Percentiles rank a stretch among this genome's conserved stretches.
phyloP scores from a whole-genome alignment of 2,888 invertebrate species.

The Phrixothrix hirtus region DNA sequence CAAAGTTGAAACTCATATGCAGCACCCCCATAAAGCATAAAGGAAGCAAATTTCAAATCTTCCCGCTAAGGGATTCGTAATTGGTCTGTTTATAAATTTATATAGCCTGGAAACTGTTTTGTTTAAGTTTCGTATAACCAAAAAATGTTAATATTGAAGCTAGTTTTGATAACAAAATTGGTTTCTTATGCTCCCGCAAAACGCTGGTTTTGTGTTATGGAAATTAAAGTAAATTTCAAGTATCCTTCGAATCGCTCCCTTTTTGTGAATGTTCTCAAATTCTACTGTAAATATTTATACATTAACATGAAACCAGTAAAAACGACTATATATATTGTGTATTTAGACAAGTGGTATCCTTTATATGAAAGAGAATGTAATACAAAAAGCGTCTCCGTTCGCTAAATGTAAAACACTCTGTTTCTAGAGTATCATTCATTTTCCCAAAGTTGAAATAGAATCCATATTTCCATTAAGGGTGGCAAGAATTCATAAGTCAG shows the following conservation, averaged over 20 bases:
- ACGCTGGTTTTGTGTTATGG: constrained; percentile 9
- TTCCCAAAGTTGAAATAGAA: constrained; percentile 21
- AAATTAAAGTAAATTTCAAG: constrained; percentile 13
- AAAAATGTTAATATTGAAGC: too few species aligned
- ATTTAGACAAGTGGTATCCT: constrained; percentile 9
- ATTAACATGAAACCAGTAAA: constrained; percentile 2
- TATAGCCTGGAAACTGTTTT: too few species aligned
- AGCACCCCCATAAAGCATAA: too few species aligned
- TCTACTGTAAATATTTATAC: constrained; percentile 12
- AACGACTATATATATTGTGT: constrained; percentile 2
- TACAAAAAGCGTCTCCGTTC: constrained; percentile 11
- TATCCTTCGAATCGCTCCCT: constrained; percentile 4
- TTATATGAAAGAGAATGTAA: constrained; percentile 3
- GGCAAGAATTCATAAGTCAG: constrained; percentile 31
- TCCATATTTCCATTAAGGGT: constrained; percentile 31
- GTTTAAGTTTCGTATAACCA: too few species aligned
- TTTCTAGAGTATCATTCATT: constrained; percentile 22
- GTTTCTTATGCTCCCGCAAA: constrained; percentile 5
- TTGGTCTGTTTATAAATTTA: too few species aligned
- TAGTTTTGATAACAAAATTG: constrained; percentile 1
- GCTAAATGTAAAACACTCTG: constrained; percentile 16
- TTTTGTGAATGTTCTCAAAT: constrained; percentile 6
- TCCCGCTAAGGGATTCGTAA: too few species aligned
- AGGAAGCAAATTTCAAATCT: too few species aligned
- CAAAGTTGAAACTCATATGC: too few species aligned